Base-by-base conservation (phyloP, 2,113 vertebrate species). In the Pelobates fuscus region DNA sequence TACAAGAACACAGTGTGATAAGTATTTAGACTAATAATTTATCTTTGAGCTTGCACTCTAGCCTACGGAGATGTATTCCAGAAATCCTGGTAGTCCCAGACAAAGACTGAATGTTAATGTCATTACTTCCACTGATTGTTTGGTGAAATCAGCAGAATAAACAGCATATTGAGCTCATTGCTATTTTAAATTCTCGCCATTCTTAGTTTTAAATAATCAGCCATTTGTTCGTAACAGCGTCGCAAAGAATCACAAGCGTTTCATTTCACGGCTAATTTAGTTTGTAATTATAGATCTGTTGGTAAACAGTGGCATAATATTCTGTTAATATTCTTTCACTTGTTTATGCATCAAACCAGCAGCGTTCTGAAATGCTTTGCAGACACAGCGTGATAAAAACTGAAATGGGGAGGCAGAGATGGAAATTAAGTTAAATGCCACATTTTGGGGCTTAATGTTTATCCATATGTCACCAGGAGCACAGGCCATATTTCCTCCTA, bases 231-330 rank as follows among this genome's bases (percentile, higher is more conserved):
- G 67, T 71, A 83, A 79, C 77, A 86, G 81, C 85, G 84, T 80
- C 73, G 85, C 80, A 85, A 80, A 87, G 86, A 85, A 86, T 71
- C 60, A 82, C 77, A 86, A 86, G 79, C 84, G 82, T 86, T 90
- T 86, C 81, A 90, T 92, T 90, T 89, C 89, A 90, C 77, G 86
- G 86, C 85, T 89, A 89, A 91, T 91, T 91, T 91, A 84, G 82
- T 90, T 91, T 87, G 84, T 86, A 91, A 91, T 91, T 91, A 88
- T 80, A 84, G 88, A 87, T 85, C 78, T 87, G 84, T 86, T 89
- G 85, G 88, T 91, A 90, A 92, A 90, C 87, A 88, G 82, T 65
- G 75, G 59, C 83, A 80, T 85, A 84, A 87, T 83, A 83, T 81
- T 86, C 84, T 83, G 79, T 86, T 79, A 81, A 83, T 77, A 77